Evolutionary conservation across 1,140 invertebrate species (phyloP), one percentile per base, ranked within the genome.

Genomic region (Melipona quadrifasciata): DNA sequence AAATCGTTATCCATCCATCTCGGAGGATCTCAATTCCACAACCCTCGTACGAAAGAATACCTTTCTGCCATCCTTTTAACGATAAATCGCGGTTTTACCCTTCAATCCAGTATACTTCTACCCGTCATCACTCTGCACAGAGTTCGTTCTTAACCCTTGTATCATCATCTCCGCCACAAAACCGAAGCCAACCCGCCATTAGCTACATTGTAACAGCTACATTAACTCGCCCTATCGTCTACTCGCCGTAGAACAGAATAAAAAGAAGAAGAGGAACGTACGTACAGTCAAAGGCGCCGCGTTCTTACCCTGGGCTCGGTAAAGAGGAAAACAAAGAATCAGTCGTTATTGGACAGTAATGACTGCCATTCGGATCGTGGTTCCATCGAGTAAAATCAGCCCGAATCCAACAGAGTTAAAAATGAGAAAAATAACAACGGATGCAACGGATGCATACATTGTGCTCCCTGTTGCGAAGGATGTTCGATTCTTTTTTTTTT

Each of bases 261-360:
- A 67, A 68, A 78, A 47, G 39, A 47, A 47, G 39, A 47, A 47
- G 39, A 6, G 39, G 8, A 8, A 47, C 8, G 39, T 47, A 47
- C 39, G 39, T 76, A 47, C 27, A 31, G 55, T 14, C 67, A 57
- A 83, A 79, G 82, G 75, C 34, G 55, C 82, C 67, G 71, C 55
- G 27, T 47, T 31, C 51, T 8, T 55, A 67, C 64, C 27, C 34
- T 24, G 34, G 19, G 17, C n/a, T 17, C n/a, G 34, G 58, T 16
- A 39, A 27, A 58, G 58, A 67, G 57, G 27, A 80, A 65, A 73
- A 73, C 58, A 70, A 55, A 71, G 67, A 31, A 39, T 73, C 24
- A 17, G 47, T 51, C 78, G 68, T 84, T 74, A 70, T 84, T 73
- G 47, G 70, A 70, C 51, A 61, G 75, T 79, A 86, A 86, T 84